A percentile compares a stretch with the other conserved stretches of the same genome.
Conservation (phyloP, 2,797 vertebrate genomes). For the Dipus sagitta region DNA sequence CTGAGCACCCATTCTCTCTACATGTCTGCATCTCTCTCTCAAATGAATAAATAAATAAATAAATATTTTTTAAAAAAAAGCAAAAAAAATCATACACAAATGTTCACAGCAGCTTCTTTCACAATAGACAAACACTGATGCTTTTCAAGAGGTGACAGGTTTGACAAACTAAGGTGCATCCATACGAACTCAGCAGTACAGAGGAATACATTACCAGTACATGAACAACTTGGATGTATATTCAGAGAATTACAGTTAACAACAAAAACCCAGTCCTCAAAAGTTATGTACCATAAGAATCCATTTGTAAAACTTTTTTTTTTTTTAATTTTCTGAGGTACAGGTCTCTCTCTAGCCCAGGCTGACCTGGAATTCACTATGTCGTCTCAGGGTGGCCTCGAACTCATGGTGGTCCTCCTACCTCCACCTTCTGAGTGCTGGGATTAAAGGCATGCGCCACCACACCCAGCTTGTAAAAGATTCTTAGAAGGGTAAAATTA, state of each 20-base stretch:
- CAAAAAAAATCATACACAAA: background rate
- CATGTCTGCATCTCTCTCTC: no score
- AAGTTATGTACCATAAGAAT: background rate
- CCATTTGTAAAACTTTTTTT: background rate
- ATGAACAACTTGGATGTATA: conserved; percentile 4
- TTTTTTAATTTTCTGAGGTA: background rate
- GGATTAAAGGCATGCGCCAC: no score
- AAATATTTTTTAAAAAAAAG: no score
- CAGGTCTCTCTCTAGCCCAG: no score
- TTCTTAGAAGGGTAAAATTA: conserved; percentile 45
- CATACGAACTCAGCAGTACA: conserved; percentile 6
- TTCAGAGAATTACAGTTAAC: conserved; percentile 21
- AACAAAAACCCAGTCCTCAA: background rate
- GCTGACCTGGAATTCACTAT: no score
- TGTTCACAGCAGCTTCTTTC: conserved; percentile 5
- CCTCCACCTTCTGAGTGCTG: no score
- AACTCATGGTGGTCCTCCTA: no score
- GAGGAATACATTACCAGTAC: background rate
- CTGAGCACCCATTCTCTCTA: no score
- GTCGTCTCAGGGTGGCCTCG: no score
- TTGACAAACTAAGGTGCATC: background rate
- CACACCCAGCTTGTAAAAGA: background rate
- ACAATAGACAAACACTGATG: background rate
- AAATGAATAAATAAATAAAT: no score
- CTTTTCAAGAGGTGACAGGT: background rate